Evolutionary conservation across 37 sponge, comb jelly and placozoan genomes (phyloP).

Genomic region (Cliona cf. orientalis): DNA sequence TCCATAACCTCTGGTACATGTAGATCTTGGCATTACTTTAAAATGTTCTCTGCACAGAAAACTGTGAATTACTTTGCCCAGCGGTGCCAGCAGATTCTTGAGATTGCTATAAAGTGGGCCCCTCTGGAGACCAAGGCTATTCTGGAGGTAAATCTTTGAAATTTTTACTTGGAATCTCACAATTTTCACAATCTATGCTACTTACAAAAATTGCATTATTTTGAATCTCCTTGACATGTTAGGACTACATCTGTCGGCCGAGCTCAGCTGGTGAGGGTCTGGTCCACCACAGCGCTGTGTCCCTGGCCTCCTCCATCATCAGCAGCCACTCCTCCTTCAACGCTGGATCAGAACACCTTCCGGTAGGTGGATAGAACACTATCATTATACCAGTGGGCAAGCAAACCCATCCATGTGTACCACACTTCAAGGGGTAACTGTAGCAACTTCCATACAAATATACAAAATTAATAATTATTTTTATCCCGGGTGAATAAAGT

Average conservation of each 20-base stretch:
- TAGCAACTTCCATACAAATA: too few species aligned
- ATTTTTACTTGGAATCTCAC: too few species aligned
- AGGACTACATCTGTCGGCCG: constrained; percentile 48
- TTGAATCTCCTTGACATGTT: too few species aligned
- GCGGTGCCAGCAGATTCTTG: constrained; percentile 68
- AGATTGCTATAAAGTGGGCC: constrained; percentile 70
- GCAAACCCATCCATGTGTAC: background rate
- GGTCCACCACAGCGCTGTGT: constrained; percentile 59
- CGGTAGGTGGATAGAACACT: constrained; percentile 27
- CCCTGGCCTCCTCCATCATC: constrained; percentile 60
- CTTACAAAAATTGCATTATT: too few species aligned
- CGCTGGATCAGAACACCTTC: constrained; percentile 23
- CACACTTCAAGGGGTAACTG: too few species aligned
- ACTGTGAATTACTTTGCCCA: constrained; percentile 70
- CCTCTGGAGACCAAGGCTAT: constrained; percentile 60
- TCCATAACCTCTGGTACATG: background rate
- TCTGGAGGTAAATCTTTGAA: constrained; percentile 44
- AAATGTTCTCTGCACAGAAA: constrained; percentile 37
- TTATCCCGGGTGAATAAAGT: too few species aligned
- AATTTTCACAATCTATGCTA: too few species aligned
- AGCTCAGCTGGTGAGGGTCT: constrained; percentile 19
- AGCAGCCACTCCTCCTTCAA: constrained; percentile 42
- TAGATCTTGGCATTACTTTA: background rate
- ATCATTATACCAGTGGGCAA: too few species aligned
- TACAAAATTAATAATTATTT: background rate